Percentiles rank a stretch among this genome's conserved stretches.
Evolutionary conservation across 2,888 invertebrate species (phyloP).

Genomic region (Drosophila hamatofila): DNA sequence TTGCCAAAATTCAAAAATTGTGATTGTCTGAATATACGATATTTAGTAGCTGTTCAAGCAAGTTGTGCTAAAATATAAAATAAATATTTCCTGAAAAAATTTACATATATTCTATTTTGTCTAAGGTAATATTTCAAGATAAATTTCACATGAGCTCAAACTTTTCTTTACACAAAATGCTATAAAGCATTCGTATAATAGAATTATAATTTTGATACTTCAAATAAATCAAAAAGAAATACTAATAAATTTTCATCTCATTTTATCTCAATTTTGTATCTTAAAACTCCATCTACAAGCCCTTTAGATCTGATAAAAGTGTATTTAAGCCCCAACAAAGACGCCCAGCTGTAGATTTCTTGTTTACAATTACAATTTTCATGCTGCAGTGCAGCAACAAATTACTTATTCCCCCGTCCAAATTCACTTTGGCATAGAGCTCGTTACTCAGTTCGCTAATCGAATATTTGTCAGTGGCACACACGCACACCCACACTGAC

Average conservation of each 20-base stretch:
- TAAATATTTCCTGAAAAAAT: too few relatives aligned
- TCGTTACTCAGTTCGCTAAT: constrained; percentile 33
- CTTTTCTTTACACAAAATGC: too few relatives aligned
- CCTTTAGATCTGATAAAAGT: neutral
- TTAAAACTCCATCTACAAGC: neutral
- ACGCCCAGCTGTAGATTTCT: constrained; percentile 3
- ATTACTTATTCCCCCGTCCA: constrained; percentile 20
- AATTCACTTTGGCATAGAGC: constrained; percentile 26
- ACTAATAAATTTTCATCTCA: neutral
- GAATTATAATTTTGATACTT: too few relatives aligned
- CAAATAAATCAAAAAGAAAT: neutral
- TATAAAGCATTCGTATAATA: too few relatives aligned
- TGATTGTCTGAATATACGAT: too few relatives aligned
- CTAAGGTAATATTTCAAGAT: too few relatives aligned
- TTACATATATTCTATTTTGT: too few relatives aligned
- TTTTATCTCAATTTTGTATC: too few relatives aligned
- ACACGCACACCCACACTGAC: constrained; percentile 12
- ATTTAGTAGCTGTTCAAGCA: too few relatives aligned
- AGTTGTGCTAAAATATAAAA: too few relatives aligned
- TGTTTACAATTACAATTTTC: constrained; percentile 18
- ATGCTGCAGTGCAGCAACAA: constrained; percentile 19
- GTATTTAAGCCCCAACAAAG: neutral
- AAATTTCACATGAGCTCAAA: neutral
- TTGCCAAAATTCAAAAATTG: too few relatives aligned
- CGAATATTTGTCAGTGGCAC: constrained; percentile 33